Conservation (phyloP, 2,888 invertebrate species). For the Nineta flava region DNA sequence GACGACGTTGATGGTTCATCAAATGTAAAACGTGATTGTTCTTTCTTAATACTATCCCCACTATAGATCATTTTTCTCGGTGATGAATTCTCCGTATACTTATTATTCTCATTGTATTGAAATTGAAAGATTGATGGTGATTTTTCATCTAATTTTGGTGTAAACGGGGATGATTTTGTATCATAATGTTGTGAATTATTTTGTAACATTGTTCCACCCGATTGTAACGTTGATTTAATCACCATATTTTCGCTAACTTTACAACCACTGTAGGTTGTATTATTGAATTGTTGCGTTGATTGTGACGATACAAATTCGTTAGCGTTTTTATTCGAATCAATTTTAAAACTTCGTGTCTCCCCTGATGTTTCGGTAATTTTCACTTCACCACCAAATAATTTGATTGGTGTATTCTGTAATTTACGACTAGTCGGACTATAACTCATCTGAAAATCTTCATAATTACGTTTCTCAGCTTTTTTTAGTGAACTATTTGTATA, state of each 20-base stretch:
- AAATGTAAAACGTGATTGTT: slow-evolving; percentile 8
- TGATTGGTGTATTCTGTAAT: slow-evolving; percentile 28
- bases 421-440: slow-evolving; percentile 15
- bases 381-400: slow-evolving; percentile 66
- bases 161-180: slow-evolving; percentile 10
- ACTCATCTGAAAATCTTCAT: slow-evolving; percentile 2
- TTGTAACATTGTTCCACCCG: slow-evolving; percentile 56
- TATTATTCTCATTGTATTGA: not conserved
- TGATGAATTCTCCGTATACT: not conserved
- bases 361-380: slow-evolving; percentile 54
- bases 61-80: not conserved
- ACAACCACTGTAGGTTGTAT: slow-evolving; percentile 16
- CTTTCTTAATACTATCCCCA: not conserved
- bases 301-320: slow-evolving; percentile 16
- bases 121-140: slow-evolving; percentile 3
- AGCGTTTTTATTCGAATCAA: slow-evolving; percentile 20
- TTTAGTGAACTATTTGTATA: not conserved
- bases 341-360: slow-evolving; percentile 40
- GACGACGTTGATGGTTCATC: slow-evolving; percentile 9
- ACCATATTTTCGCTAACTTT: slow-evolving; percentile 39
- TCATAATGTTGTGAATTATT: slow-evolving; percentile 20
- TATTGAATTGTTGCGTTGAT: slow-evolving; percentile 13
- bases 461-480: not conserved
- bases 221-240: slow-evolving; percentile 65
- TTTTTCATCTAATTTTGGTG: slow-evolving; percentile 3